Base-by-base conservation (phyloP, 35 echinoderm and acorn worm species). In the Lytechinus variegatus region DNA sequence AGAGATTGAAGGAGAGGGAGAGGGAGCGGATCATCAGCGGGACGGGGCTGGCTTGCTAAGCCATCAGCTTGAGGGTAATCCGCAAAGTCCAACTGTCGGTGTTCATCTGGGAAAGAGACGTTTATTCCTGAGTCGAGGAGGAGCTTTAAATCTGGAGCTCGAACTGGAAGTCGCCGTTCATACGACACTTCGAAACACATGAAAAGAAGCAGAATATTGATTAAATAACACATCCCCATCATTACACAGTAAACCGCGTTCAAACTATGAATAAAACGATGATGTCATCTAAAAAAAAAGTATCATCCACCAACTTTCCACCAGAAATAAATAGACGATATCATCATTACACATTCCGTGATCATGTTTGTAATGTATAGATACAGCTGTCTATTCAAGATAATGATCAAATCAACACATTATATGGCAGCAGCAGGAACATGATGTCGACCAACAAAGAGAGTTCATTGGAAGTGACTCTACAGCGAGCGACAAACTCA, bases 41-140 rank as follows among this genome's bases (percentile, higher is more conserved):
- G 53, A 33, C 52, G 88, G 29, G 88, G 28, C 88, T 44, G 88
- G 10, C 29, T 52, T 10, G 52, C 52, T 54, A 54, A 90, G 88
- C 88, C 88, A 90, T 90, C 88, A 21, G 88, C 11, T 54, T 90
- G 88, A 44, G 88, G 88, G 88, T 90, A 44, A 54, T 90, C 88
- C 52, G 27, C 88, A 90, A 90, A 90, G 33, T 90, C 88, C 88
- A 90, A 44, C 29, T 52, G 88, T 10, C n/a, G 88, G 7, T 79
- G 66, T 79, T 79, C 66, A 79, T 79, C 66, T 24, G 66, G 66
- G 24, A 79, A 79, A 79, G 66, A 79, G 66, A 79, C 14, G 24
- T 79, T 79, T 79, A 79, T 79, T 24, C 66, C 66, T 79, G 66
- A 79, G n/a, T 16, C 66, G 66, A 79, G 66, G 14, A 79, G 66